A percentile compares a stretch with the other conserved stretches of the same genome.
These are phyloP conservation scores for Argyresthia albistria DNA, from an alignment of 2,888 invertebrate genomes.

Conservation along the genomic window DNA sequence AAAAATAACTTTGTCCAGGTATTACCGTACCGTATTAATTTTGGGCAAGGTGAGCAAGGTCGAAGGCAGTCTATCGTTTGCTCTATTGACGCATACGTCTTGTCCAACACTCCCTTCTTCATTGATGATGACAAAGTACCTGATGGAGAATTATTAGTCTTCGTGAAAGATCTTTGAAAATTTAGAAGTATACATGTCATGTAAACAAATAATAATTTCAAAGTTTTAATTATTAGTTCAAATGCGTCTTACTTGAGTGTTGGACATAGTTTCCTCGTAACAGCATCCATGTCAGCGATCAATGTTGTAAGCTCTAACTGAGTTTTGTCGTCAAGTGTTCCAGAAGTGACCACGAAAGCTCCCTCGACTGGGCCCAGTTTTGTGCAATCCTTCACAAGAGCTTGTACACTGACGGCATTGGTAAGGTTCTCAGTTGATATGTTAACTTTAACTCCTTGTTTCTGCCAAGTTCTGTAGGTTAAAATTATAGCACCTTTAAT, in stretches of 20 bases:
- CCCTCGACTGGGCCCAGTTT: neutral
- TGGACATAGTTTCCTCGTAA: conserved; percentile 1
- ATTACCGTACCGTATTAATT: neutral
- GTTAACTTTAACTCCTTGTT: neutral
- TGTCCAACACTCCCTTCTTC: neutral
- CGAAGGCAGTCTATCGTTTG: neutral
- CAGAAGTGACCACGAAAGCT: neutral
- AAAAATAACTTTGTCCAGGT: too few species aligned
- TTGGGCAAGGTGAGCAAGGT: neutral
- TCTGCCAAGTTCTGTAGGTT: neutral
- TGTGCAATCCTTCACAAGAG: neutral
- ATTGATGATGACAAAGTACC: neutral
- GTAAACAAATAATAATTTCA: neutral
- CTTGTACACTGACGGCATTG: neutral
- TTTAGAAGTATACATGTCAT: neutral
- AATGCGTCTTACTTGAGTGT: neutral
- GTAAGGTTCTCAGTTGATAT: neutral
- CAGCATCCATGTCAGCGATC: neutral
- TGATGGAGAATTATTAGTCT: neutral
- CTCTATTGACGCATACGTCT: neutral
- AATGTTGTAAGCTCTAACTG: neutral
- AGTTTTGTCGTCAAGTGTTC: neutral
- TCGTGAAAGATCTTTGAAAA: neutral
- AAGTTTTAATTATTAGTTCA: neutral
- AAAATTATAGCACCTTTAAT: neutral